Percentiles rank a stretch among this genome's conserved stretches.
Conservation (phyloP, 2,888 invertebrate species). For the Drosophila acutilabella region DNA sequence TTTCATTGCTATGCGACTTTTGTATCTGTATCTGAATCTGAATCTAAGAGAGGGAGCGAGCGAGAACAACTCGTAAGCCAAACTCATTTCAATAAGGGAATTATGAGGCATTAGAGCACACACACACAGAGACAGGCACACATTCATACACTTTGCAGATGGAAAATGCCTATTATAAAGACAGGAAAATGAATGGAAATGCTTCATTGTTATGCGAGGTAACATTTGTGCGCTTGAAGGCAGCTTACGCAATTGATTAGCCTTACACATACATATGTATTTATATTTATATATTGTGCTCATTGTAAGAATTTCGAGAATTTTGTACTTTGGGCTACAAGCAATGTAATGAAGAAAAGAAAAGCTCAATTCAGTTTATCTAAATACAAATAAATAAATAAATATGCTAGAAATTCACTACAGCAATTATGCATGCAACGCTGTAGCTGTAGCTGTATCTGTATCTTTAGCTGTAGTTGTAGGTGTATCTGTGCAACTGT, state of each 20-base stretch:
- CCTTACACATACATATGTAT: background rate
- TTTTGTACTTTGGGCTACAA: conserved; percentile 27
- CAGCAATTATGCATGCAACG: conserved; percentile 31
- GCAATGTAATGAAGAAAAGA: conserved; percentile 7
- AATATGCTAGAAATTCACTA: conserved; percentile 24
- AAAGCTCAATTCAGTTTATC: conserved; percentile 29
- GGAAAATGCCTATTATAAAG: conserved; percentile 25
- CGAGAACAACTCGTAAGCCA: conserved; percentile 18
- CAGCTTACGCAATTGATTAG: conserved; percentile 63
- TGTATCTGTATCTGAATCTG: conserved; percentile 24
- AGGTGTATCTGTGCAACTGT: conserved; percentile 19
- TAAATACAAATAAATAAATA: conserved; percentile 39
- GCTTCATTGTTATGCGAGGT: conserved; percentile 46
- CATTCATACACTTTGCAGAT: conserved; percentile 10
- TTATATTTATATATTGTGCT: conserved; percentile 17
- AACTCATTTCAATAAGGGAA: conserved; percentile 68
- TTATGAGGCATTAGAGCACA: conserved; percentile 67
- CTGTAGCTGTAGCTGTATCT: conserved; percentile 48
- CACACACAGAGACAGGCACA: background rate
- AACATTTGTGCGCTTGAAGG: conserved; percentile 31
- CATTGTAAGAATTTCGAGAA: conserved; percentile 41
- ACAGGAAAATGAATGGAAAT: background rate
- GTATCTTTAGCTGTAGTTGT: background rate
- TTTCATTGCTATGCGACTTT: conserved; percentile 47
- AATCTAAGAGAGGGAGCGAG: no score